Conservation (phyloP, 2,888 invertebrate species). For the Eumerus sabulonum region DNA sequence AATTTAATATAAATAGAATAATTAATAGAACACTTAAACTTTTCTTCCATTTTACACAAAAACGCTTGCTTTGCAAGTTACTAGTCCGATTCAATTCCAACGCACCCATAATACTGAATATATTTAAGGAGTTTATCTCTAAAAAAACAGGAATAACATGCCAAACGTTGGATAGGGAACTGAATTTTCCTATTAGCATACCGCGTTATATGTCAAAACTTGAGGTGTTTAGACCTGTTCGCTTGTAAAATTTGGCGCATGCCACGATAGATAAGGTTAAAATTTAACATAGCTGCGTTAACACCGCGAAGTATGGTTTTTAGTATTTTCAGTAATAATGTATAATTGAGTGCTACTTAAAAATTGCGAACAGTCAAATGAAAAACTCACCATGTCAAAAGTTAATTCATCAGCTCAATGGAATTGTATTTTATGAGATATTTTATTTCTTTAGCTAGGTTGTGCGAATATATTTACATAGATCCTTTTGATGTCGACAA, state of each 20-base stretch:
- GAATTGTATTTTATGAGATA: too few relatives aligned
- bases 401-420: too few relatives aligned
- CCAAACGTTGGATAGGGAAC: slow-evolving; percentile 15
- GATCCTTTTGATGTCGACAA: too few relatives aligned
- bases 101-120: slow-evolving; percentile 62
- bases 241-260: neutral
- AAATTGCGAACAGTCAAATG: too few relatives aligned
- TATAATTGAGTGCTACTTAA: too few relatives aligned
- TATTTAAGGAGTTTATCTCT: slow-evolving; percentile 45
- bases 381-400: too few relatives aligned
- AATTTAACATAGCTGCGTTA: neutral
- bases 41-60: slow-evolving; percentile 46
- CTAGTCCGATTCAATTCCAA: slow-evolving; percentile 50
- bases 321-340: too few relatives aligned
- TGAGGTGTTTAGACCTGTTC: slow-evolving; percentile 7
- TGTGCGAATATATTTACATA: too few relatives aligned
- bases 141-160: slow-evolving; percentile 51
- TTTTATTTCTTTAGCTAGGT: too few relatives aligned
- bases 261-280: neutral
- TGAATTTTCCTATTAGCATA: slow-evolving; percentile 1
- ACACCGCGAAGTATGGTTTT: neutral
- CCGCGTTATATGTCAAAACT: slow-evolving; percentile 18
- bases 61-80: slow-evolving; percentile 37
- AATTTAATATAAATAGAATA: slow-evolving; percentile 23
- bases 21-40: slow-evolving; percentile 41